These are phyloP conservation scores for Heliocidaris erythrogramma DNA, from an alignment of 35 echinoderm and acorn worm genomes.

Conservation along the genomic window DNA sequence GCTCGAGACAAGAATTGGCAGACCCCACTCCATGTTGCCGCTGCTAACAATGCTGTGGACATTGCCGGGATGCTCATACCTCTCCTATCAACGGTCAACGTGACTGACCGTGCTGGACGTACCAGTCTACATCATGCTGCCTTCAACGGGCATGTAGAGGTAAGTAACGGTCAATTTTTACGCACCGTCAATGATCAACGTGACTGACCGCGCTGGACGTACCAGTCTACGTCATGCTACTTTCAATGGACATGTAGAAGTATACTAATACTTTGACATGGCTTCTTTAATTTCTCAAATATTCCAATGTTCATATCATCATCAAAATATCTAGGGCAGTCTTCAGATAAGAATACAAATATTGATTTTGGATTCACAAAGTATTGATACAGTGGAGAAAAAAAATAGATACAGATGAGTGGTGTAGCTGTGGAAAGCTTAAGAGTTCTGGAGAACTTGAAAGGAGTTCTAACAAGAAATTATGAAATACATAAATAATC, in stretches of 20 bases:
- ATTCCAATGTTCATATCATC: no score
- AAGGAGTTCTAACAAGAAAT: no score
- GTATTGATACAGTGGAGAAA: no score
- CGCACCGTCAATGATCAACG: not conserved
- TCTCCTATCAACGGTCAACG: slow-evolving; percentile 77
- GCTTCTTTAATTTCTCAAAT: no score
- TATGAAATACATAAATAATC: no score
- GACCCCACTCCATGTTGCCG: slow-evolving; percentile 94
- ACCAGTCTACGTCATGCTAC: not conserved
- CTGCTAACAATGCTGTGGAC: slow-evolving; percentile 89
- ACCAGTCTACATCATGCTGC: slow-evolving; percentile 98
- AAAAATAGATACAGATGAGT: no score
- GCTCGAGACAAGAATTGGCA: slow-evolving; percentile 99
- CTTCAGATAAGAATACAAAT: no score
- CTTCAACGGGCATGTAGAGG: slow-evolving; percentile 98
- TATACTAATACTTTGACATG: no score
- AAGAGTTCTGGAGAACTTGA: no score
- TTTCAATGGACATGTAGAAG: not conserved
- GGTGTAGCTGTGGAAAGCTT: no score
- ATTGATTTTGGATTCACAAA: no score
- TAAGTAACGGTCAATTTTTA: slow-evolving; percentile 25
- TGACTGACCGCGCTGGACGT: not conserved
- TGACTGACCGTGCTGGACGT: slow-evolving; percentile 89
- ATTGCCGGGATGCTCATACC: slow-evolving; percentile 86
- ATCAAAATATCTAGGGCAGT: no score